These are phyloP conservation scores for Cercocebus atys DNA, from an alignment of 2,113 vertebrate species.

Conservation along the genomic window DNA sequence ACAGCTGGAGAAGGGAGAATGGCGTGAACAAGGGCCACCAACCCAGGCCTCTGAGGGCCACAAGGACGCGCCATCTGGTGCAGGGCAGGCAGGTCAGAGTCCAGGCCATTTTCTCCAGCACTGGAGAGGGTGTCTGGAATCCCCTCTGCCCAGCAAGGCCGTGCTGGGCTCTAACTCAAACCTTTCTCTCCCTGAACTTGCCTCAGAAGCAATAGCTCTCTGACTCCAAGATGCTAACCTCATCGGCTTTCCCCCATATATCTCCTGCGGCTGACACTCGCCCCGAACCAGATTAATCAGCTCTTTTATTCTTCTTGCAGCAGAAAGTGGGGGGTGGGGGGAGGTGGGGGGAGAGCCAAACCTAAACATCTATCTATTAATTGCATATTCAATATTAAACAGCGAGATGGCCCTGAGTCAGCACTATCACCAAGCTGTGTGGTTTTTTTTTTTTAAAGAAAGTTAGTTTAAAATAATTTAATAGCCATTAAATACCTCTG, in stretches of 20 bases:
- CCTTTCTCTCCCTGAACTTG: neutral
- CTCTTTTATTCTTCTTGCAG: constrained; percentile 59
- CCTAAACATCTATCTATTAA: constrained; percentile 76
- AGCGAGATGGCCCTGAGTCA: constrained; percentile 68
- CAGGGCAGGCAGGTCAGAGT: neutral
- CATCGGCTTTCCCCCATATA: constrained; percentile 63
- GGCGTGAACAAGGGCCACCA: neutral
- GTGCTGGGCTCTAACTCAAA: neutral
- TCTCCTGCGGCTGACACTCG: constrained; percentile 64
- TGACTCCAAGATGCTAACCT: constrained; percentile 51
- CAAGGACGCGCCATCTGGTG: too few species aligned
- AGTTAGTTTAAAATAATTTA: constrained; percentile 74
- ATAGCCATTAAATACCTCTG: constrained; percentile 66
- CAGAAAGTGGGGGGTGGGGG: neutral
- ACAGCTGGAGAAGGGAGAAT: neutral
- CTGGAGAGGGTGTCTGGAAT: accelerated
- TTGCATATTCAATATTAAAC: constrained; percentile 77
- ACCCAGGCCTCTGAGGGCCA: neutral
- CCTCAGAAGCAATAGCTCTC: constrained; percentile 32
- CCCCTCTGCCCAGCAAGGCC: accelerated
- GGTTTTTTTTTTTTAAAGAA: constrained; percentile 32
- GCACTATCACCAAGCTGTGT: constrained; percentile 37
- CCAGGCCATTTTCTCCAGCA: neutral
- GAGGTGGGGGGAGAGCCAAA: neutral
- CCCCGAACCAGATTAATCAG: constrained; percentile 69